Base-by-base conservation (phyloP, 2,888 invertebrate genomes). In the Thereva nobilitata region DNA sequence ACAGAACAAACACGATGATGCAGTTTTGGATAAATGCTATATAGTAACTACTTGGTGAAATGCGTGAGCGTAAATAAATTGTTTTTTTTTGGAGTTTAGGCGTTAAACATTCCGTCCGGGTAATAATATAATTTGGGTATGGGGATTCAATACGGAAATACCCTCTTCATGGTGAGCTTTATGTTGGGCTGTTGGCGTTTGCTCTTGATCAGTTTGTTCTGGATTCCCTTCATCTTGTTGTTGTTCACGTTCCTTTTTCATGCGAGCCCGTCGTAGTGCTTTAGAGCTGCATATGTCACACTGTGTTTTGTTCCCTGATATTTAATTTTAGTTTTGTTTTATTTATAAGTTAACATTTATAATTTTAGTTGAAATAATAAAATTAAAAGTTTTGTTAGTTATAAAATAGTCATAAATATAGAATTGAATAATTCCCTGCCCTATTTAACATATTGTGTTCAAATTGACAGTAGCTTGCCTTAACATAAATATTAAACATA, bases 261-360 rank as follows among this genome's bases (percentile, higher is more conserved):
- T 81, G 70, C 84, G 84, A 75, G 85, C 82, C 83, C 86, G 91
- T 84, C 88, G 88, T 81, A 85, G 84, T 75, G 86, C 84, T 83
- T 89, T 90, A 74, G 89, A 85, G 84, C 85, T 88, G 87, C 93
- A 93, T 81, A 89, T 85, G 83, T 92, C 92, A 83, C 93, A 93
- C 81, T 91, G 86, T 76, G 92, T 92, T 88, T 90, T 92, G 88
- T 92, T 92, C 92, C 92, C 92, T 93, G 88, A 71, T 75, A 65
- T 41, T 64, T 64, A 70, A 64, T 68, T 70, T 66, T 49, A 71
- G 23, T 23, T 23, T 23, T 23, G 23, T 23, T 23, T 23, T 23
- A 23, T 23, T 23, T 23, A 23, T 23, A 23, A 23, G 23, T 23
- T 23, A 23, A 23, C 23, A 23, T 23, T 23, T 23, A 23, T 23